phyloP scores from a whole-genome alignment of 1,140 invertebrate genomes.

The Orchesella cincta region DNA sequence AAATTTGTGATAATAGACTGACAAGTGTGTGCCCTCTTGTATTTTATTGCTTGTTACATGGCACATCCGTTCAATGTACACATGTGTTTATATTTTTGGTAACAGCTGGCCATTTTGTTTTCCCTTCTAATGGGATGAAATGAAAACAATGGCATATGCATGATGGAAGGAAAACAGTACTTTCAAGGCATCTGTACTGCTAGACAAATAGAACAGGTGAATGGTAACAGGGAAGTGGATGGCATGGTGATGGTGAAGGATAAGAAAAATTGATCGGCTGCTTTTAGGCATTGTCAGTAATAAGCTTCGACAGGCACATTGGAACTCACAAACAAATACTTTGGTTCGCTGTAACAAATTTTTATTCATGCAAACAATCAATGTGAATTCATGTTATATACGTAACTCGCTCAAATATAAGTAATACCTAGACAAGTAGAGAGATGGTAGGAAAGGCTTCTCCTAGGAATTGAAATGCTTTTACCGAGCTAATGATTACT shows the following conservation, averaged over 20 bases:
- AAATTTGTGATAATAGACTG: neutral
- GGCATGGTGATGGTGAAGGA: neutral
- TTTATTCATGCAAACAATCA: no score
- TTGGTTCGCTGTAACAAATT: no score
- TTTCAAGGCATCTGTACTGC: neutral
- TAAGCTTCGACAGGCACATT: no score
- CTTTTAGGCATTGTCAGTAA: no score
- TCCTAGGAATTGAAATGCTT: no score
- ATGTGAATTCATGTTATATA: no score
- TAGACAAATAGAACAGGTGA: neutral
- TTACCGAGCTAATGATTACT: no score
- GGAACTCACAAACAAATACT: no score
- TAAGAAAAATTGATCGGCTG: neutral
- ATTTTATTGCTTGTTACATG: neutral
- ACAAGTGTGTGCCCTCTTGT: neutral
- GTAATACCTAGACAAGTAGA: no score
- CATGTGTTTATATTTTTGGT: neutral
- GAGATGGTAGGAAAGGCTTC: no score
- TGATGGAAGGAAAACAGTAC: neutral
- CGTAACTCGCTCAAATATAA: no score
- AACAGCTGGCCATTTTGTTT: neutral
- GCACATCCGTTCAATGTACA: neutral
- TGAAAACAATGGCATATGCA: neutral
- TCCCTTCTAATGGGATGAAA: neutral
- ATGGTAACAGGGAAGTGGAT: no score